Base-by-base conservation (phyloP, 64 coral and sea anemone species). In the Trachythela sp. region DNA sequence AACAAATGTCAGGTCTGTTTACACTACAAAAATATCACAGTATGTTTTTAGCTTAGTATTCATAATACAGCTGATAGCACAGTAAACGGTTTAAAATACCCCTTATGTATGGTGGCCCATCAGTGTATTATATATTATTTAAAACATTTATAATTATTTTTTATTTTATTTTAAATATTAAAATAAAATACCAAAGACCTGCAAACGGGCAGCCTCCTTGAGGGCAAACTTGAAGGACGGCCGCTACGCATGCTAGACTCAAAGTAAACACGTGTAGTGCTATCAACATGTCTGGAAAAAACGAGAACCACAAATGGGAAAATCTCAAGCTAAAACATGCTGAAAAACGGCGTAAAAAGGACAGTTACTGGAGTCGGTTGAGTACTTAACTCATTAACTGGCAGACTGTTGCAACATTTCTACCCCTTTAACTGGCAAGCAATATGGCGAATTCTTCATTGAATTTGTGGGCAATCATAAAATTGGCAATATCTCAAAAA, bases 351-450 rank as follows among this genome's bases (percentile, higher is more conserved):
- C 18, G 30, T 26, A 70, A 70, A 32, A 70, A 22, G 24, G 30
- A 70, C 8, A 70, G 30, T 70, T 70, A 70, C 64, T 22, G 5
- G 64, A 70, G 7, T 70, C 64, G 5, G 30, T 70, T 70, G 18
- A 70, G 24, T 70, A 70, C 24, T 70, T 70, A 70, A 70, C 64
- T n/a, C n/a, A n/a, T n/a, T n/a, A n/a, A n/a, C n/a, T n/a, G n/a
- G n/a, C n/a, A n/a, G n/a, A n/a, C n/a, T n/a, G n/a, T n/a, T n/a
- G n/a, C n/a, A n/a, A n/a, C n/a, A n/a, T n/a, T n/a, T n/a, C n/a
- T n/a, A n/a, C n/a, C n/a, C n/a, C n/a, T n/a, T n/a, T n/a, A n/a
- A n/a, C n/a, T n/a, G n/a, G n/a, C n/a, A n/a, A n/a, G n/a, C n/a
- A n/a, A n/a, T n/a, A n/a, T n/a, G n/a, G n/a, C n/a, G n/a, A n/a